A percentile compares a stretch with the other conserved stretches of the same genome.
Conservation (phyloP, 2,888 invertebrate species). For the Trypoxylon attenuatum region DNA sequence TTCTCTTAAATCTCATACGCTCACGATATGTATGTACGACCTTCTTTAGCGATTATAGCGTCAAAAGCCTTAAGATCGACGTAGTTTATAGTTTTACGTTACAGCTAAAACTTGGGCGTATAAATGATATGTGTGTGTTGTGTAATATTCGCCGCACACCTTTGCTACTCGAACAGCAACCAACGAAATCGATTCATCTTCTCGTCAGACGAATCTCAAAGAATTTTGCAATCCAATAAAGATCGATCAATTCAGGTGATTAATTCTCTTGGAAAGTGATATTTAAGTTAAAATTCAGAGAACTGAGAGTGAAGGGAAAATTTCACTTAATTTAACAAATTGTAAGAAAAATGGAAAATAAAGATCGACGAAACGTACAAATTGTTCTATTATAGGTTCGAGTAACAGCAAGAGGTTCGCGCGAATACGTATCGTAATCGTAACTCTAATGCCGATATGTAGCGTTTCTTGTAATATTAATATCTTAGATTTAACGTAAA, state of each 20-base stretch:
- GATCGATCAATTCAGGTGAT: too few relatives aligned
- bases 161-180: not conserved
- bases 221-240: too few relatives aligned
- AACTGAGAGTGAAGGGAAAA: too few relatives aligned
- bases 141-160: slow-evolving; percentile 34
- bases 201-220: too few relatives aligned
- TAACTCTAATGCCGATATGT: slow-evolving; percentile 42
- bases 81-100: slow-evolving; percentile 52
- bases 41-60: slow-evolving; percentile 59
- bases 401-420: not conserved
- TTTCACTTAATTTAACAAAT: too few relatives aligned
- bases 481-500: slow-evolving; percentile 35
- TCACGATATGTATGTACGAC: slow-evolving; percentile 68
- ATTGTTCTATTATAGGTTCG: too few relatives aligned
- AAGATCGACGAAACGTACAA: too few relatives aligned
- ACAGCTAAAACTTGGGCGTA: slow-evolving; percentile 56
- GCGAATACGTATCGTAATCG: slow-evolving; percentile 17
- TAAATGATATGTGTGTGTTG: slow-evolving; percentile 61
- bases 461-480: slow-evolving; percentile 37
- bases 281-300: too few relatives aligned
- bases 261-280: too few relatives aligned
- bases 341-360: too few relatives aligned
- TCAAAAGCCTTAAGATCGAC: slow-evolving; percentile 51
- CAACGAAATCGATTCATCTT: too few relatives aligned
- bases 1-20: slow-evolving; percentile 60